A percentile compares a stretch with the other conserved stretches of the same genome.
These are phyloP conservation scores for Parauchenoglanis punctatus DNA, from an alignment of 2,797 vertebrate genomes.

Conservation along the genomic window DNA sequence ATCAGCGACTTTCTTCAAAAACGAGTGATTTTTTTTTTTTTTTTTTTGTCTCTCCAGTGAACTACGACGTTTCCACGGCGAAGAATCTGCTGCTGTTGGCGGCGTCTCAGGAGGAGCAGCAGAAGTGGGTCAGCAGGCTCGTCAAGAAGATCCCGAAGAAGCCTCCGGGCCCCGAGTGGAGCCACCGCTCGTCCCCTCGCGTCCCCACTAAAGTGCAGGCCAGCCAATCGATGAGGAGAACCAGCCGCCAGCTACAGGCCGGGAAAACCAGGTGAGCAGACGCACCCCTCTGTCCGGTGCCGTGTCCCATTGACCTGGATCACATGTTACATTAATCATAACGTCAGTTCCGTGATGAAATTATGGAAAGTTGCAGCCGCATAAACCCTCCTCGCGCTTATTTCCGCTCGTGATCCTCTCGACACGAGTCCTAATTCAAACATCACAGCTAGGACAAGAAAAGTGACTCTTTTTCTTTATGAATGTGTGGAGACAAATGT, in stretches of 20 bases:
- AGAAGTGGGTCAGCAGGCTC: conserved; percentile 96
- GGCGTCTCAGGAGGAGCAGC: conserved; percentile 93
- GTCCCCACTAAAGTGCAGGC: conserved; percentile 93
- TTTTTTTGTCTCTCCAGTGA: conserved; percentile 77
- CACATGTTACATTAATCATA: no score
- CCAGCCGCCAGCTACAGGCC: conserved; percentile 92
- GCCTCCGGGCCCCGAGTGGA: conserved; percentile 87
- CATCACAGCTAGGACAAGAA: neutral
- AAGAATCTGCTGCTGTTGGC: conserved; percentile 97
- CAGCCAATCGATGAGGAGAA: conserved; percentile 92
- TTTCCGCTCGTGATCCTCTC: neutral
- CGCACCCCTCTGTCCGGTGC: neutral
- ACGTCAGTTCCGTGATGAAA: neutral
- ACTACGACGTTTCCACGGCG: conserved; percentile 95
- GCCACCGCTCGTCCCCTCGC: conserved; percentile 92
- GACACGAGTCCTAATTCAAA: neutral
- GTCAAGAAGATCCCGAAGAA: conserved; percentile 99
- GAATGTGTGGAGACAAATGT: neutral
- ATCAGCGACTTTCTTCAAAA: neutral
- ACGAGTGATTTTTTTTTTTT: neutral
- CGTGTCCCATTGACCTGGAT: neutral
- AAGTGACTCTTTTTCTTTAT: neutral
- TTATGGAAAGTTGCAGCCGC: neutral
- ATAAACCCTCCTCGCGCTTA: neutral
- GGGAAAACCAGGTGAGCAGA: conserved; percentile 91